Conservation (phyloP, 2,888 invertebrate genomes). For the Blastobasis adustella region DNA sequence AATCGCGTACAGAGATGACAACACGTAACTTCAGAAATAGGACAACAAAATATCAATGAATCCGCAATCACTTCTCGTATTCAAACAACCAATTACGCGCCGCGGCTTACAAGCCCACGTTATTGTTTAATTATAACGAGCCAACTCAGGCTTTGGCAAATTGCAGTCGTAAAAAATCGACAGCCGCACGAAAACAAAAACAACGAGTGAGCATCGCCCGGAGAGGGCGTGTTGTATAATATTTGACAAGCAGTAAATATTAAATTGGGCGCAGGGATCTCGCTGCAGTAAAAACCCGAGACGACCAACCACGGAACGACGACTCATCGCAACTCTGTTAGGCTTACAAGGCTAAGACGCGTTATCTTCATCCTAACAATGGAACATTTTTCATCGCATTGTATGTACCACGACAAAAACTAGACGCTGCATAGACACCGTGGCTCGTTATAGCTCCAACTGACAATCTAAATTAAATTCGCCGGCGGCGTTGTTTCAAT, state of each 20-base stretch:
- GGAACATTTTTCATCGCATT: slow-evolving; percentile 51
- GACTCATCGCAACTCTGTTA: slow-evolving; percentile 55
- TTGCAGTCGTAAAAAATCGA: slow-evolving; percentile 44
- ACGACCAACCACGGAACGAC: slow-evolving; percentile 33
- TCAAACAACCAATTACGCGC: slow-evolving; percentile 26
- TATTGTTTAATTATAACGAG: slow-evolving; percentile 35
- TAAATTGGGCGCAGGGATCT: slow-evolving; percentile 51
- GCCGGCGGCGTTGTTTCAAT: slow-evolving; percentile 52
- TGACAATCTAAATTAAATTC: slow-evolving; percentile 56
- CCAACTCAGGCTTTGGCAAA: slow-evolving; percentile 30
- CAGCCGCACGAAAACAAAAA: slow-evolving; percentile 46
- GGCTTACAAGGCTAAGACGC: slow-evolving; percentile 46
- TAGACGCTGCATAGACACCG: slow-evolving; percentile 44
- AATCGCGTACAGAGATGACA: no score
- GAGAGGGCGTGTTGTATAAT: slow-evolving; percentile 49
- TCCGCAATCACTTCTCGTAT: not conserved
- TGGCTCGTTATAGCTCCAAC: slow-evolving; percentile 31
- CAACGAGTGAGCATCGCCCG: slow-evolving; percentile 37
- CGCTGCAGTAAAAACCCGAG: slow-evolving; percentile 38
- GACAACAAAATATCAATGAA: no score
- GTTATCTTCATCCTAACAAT: slow-evolving; percentile 59
- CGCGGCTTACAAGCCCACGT: slow-evolving; percentile 18
- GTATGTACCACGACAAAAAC: slow-evolving; percentile 40
- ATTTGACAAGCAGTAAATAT: slow-evolving; percentile 63
- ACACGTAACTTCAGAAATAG: no score